A percentile compares a stretch with the other conserved stretches of the same genome.
These are phyloP conservation scores for Cacajao melanocephalus DNA, from an alignment of 2,797 vertebrate genomes.

Conservation along the genomic window DNA sequence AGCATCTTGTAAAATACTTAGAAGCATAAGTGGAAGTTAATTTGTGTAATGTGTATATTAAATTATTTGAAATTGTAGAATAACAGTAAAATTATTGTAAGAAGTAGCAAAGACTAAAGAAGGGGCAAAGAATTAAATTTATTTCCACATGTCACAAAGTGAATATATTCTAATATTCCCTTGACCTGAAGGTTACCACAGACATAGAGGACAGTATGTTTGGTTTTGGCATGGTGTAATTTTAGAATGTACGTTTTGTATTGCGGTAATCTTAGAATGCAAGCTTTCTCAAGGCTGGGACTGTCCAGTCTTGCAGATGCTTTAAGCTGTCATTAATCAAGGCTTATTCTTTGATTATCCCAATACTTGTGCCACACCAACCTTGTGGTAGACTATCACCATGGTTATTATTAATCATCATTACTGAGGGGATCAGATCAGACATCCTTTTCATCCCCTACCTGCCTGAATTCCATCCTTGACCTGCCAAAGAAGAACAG, in stretches of 20 bases:
- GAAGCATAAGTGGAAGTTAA: not conserved
- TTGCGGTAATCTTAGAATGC: not conserved
- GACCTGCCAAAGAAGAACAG: not conserved
- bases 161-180: not conserved
- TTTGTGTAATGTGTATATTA: not conserved
- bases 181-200: not conserved
- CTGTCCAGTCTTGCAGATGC: not conserved
- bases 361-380: not conserved
- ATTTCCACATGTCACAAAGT: not conserved
- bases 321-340: constrained; percentile 15
- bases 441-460: not conserved
- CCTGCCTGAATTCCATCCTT: not conserved
- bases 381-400: not conserved
- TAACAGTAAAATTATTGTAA: constrained; percentile 25
- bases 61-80: not conserved
- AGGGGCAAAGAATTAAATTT: not conserved
- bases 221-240: not conserved
- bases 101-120: not conserved
- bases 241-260: not conserved
- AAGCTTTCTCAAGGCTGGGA: not conserved
- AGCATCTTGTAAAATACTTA: constrained; percentile 29
- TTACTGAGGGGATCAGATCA: not conserved
- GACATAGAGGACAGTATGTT: not conserved
- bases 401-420: not conserved
- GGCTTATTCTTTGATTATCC: not conserved